Evolutionary conservation across 2,888 invertebrate species (phyloP).

Genomic region (Amblyjoppa proteus): DNA sequence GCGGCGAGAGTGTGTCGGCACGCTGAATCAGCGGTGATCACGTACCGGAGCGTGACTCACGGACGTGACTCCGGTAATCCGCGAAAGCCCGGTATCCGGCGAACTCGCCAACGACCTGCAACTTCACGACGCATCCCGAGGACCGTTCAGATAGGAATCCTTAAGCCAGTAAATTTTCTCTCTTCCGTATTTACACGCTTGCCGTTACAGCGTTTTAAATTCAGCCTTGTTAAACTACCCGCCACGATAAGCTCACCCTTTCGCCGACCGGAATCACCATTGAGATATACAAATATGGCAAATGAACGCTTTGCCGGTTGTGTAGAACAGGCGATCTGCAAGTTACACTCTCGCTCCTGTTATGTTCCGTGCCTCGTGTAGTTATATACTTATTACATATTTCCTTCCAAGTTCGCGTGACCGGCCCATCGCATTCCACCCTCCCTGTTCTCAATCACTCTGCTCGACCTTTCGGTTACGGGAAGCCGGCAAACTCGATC

Average conservation of each 20-base stretch:
- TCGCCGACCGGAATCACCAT: slow-evolving; percentile 49
- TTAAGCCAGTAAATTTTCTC: not conserved
- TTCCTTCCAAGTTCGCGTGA: slow-evolving; percentile 63
- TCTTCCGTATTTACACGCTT: slow-evolving; percentile 5
- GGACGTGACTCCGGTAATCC: slow-evolving; percentile 57
- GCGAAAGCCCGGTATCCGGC: slow-evolving; percentile 42
- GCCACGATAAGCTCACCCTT: slow-evolving; percentile 42
- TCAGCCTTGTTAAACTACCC: not conserved
- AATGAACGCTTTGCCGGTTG: slow-evolving; percentile 49
- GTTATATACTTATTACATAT: slow-evolving; percentile 6
- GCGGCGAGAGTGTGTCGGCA: slow-evolving; percentile 18
- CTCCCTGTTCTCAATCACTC: slow-evolving; percentile 66
- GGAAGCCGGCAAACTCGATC: slow-evolving; percentile 59
- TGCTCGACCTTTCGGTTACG: slow-evolving; percentile 32
- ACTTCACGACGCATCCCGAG: slow-evolving; percentile 10
- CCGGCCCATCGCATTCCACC: slow-evolving; percentile 66
- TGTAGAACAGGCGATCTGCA: slow-evolving; percentile 41
- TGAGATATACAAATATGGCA: slow-evolving; percentile 59
- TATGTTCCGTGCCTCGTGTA: not conserved
- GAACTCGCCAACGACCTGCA: not conserved
- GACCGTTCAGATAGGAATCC: slow-evolving; percentile 17
- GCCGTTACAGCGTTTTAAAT: not conserved
- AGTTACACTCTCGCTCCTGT: slow-evolving; percentile 22
- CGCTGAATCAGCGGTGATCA: slow-evolving; percentile 64
- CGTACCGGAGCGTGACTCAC: slow-evolving; percentile 61